Conservation (phyloP, 2,113 vertebrate genomes). For the Seriola rivoliana region DNA sequence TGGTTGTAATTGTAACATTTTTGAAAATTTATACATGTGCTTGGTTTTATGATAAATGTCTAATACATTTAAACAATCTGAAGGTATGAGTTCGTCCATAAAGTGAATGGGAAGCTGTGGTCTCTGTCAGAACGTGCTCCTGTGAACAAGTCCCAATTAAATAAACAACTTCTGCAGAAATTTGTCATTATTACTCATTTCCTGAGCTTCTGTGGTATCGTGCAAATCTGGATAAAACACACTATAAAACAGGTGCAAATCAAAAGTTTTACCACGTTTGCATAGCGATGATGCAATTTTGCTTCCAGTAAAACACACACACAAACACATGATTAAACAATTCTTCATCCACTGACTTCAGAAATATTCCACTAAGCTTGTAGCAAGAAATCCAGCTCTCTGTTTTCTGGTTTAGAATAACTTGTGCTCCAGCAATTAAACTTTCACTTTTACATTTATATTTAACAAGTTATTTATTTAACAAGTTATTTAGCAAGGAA, state of each 20-base stretch:
- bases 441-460: background rate
- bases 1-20: background rate
- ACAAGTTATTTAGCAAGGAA: too few relatives aligned
- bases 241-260: background rate
- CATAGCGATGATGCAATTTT: background rate
- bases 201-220: background rate
- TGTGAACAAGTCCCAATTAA: rapidly evolving
- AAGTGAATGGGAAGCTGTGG: background rate
- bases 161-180: slow-evolving; percentile 12
- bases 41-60: background rate
- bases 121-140: background rate
- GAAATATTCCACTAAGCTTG: background rate
- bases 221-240: background rate
- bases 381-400: background rate
- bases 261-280: slow-evolving; percentile 23
- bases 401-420: background rate
- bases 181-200: slow-evolving; percentile 39
- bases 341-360: background rate
- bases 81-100: background rate
- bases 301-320: slow-evolving; percentile 25
- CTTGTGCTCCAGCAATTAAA: too few relatives aligned
- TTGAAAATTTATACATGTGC: background rate
- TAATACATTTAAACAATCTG: background rate
- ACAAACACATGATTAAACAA: background rate
- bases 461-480: too few relatives aligned